Evolutionary conservation across 2,888 invertebrate genomes (phyloP), one percentile per base, ranked within the genome.

Genomic region (Poecilus cupreus): DNA sequence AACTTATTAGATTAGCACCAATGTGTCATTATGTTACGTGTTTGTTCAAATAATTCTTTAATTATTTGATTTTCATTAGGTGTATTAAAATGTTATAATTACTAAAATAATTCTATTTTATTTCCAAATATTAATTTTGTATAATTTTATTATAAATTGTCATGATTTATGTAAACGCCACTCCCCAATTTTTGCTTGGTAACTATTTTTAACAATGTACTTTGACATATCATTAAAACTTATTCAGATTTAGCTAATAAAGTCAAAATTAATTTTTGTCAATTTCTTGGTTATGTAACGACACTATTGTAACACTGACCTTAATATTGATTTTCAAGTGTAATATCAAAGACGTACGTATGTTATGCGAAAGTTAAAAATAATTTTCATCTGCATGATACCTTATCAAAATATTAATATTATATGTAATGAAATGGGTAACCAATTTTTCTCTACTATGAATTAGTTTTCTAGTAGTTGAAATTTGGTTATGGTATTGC

Each of bases 241-340:
- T 51, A 13, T 51, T 51, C 4, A 18, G 5, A 18, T 13, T 60
- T 26, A 26, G 11, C 10, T 11, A 26, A 13, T 26, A 11, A 60
- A 26, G n/a, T n/a, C 24, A 26, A 26, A 24, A n/a, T 13, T 57
- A 54, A 72, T 70, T 54, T 80, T 51, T 57, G 16, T 54, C 18
- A 13, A 4, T 74, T 80, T 80, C 13, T 72, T 72, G 57, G 80
- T 80, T 80, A 80, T 80, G 74, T 80, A 77, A 77, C 51, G 4
- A 10, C 32, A 32, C n/a, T n/a, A n/a, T 32, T 32, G 46, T 46
- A 37, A 37, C 37, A 60, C 20, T 70, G 79, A 70, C 68, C 79
- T 79, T 68, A 68, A 68, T 80, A 80, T 80, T 57, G 80, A 80
- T 80, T 80, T 80, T 80, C 20, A 20, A 51, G 13, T 8, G n/a